Conservation (phyloP, 1,140 invertebrate species). For the Leptonema lineaticorne region DNA sequence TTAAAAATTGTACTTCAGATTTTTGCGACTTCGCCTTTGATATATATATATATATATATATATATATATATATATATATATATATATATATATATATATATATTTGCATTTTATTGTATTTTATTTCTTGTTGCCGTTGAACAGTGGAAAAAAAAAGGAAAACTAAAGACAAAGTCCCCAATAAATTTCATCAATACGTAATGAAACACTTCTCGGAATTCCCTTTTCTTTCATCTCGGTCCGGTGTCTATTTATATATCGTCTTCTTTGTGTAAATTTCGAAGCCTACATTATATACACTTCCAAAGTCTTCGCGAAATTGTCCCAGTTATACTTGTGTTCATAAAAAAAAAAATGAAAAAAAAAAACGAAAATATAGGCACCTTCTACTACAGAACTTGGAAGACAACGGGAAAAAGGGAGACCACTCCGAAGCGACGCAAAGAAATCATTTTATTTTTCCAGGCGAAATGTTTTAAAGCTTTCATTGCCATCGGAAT, state of each 20-base stretch:
- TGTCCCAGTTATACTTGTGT: no score
- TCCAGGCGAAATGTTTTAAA: slow-evolving; percentile 4
- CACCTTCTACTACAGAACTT: no score
- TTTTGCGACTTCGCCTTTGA: slow-evolving; percentile 1
- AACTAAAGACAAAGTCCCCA: slow-evolving; percentile 15
- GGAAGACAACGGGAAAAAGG: no score
- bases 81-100: no score
- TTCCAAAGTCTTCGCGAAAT: neutral
- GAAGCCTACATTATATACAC: slow-evolving; percentile 1
- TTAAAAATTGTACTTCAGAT: neutral
- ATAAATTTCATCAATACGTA: slow-evolving; percentile 18
- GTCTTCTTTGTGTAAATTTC: slow-evolving; percentile 13
- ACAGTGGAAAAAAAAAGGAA: neutral
- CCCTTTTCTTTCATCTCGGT: slow-evolving; percentile 4
- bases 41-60: no score
- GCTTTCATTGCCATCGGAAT: neutral
- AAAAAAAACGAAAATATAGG: no score
- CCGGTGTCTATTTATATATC: neutral
- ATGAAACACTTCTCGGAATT: slow-evolving; percentile 18
- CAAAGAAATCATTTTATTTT: neutral
- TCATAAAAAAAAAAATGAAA: no score
- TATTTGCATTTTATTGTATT: no score
- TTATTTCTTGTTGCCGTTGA: neutral
- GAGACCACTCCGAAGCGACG: no score
- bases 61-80: no score